Evolutionary conservation across 2,888 invertebrate species (phyloP).

Genomic region (Dusona sp.): DNA sequence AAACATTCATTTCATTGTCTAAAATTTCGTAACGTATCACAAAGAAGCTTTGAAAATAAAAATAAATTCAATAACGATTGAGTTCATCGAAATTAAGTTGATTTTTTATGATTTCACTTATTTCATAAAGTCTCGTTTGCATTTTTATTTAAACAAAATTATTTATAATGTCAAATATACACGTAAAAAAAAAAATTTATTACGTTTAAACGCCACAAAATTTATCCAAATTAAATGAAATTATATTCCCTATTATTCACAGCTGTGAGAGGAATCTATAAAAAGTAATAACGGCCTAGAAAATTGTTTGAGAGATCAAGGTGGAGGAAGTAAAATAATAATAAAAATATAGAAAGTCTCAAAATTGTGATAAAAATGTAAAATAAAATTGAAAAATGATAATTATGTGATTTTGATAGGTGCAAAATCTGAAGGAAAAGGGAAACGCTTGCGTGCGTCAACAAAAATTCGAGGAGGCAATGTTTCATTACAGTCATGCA

Average conservation of each 20-base stretch:
- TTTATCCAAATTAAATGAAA: constrained; percentile 8
- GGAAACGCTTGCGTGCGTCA: constrained; percentile 92
- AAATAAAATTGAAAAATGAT: background rate
- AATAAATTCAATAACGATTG: background rate
- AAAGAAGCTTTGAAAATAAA: too few relatives aligned
- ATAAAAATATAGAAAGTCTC: background rate
- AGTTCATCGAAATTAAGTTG: background rate
- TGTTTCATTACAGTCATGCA: constrained; percentile 92
- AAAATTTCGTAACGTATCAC: background rate
- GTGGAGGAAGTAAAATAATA: constrained; percentile 49
- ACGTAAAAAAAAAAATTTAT: background rate
- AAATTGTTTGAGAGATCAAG: constrained; percentile 45
- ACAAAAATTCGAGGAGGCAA: constrained; percentile 90
- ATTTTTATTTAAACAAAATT: background rate
- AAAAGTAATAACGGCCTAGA: constrained; percentile 70
- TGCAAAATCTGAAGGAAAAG: constrained; percentile 87
- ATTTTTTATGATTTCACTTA: background rate
- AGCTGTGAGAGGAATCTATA: constrained; percentile 22
- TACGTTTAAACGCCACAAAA: background rate
- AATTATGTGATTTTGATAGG: constrained; percentile 67
- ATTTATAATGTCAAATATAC: background rate
- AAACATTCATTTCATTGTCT: background rate
- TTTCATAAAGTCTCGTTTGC: background rate
- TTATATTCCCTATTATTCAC: background rate
- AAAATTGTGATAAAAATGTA: background rate